Conservation (phyloP, 2,113 vertebrate genomes). For the Myrmecobius fasciatus region DNA sequence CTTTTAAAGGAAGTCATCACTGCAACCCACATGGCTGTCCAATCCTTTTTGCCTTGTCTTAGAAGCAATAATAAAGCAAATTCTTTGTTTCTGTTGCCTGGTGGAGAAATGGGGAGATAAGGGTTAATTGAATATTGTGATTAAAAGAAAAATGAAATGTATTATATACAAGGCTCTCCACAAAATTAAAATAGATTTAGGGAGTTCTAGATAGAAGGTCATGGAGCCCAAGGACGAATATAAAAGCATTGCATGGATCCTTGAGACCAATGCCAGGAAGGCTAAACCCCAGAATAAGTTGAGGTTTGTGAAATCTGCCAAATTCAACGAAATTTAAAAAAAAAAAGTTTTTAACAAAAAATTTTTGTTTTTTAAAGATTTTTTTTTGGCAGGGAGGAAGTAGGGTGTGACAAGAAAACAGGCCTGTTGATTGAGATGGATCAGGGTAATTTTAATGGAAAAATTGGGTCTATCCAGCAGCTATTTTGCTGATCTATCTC, state of each 20-base stretch:
- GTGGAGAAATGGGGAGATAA: conserved; percentile 22
- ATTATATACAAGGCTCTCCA: conserved; percentile 27
- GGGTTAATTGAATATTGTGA: conserved; percentile 53
- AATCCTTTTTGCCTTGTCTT: conserved; percentile 5
- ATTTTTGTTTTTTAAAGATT: neutral
- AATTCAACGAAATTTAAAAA: no score
- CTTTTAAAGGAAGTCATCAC: conserved; percentile 4
- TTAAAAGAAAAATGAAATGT: conserved; percentile 52
- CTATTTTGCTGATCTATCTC: neutral
- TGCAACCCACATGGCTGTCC: neutral
- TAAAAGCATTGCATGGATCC: neutral
- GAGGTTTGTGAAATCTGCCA: neutral
- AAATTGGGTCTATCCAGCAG: neutral
- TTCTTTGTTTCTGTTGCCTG: neutral
- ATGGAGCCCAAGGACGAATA: neutral
- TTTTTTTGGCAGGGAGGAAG: neutral
- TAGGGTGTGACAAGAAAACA: neutral
- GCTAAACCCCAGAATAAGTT: neutral
- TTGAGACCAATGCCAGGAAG: neutral
- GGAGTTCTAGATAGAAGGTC: neutral
- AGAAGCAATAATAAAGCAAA: conserved; percentile 41
- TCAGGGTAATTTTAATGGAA: neutral
- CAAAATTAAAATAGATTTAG: conserved; percentile 38
- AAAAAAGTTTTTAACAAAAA: no score
- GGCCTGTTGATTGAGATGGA: neutral